A percentile compares a stretch with the other conserved stretches of the same genome.
Evolutionary conservation across 2,797 vertebrate species (phyloP).

Genomic region (Sebastes paucispinis): DNA sequence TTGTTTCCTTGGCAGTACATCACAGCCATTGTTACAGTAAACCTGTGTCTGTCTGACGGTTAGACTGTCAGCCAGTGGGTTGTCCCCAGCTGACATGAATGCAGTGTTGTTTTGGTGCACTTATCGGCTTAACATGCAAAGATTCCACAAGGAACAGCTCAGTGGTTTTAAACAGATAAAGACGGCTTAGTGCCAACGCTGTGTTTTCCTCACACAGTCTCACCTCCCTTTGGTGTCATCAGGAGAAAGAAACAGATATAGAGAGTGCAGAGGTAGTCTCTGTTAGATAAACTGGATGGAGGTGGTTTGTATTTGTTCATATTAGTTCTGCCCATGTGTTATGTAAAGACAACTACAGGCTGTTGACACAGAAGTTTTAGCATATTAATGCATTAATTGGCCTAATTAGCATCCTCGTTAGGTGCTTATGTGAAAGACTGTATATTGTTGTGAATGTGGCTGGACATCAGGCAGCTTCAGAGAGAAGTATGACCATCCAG

Average conservation of each 20-base stretch:
- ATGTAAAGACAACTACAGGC: neutral
- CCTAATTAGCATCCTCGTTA: neutral
- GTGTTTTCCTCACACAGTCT: slow-evolving; percentile 38
- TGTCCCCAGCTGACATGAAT: slow-evolving; percentile 21
- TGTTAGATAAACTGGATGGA: neutral
- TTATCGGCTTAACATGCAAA: slow-evolving; percentile 69
- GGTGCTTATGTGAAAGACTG: neutral
- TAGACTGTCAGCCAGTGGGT: slow-evolving; percentile 24
- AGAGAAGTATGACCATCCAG: neutral
- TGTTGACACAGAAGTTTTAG: neutral
- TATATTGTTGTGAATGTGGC: neutral
- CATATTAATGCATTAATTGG: slow-evolving; percentile 1
- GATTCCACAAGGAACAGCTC: slow-evolving; percentile 69
- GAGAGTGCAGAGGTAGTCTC: neutral
- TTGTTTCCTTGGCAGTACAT: slow-evolving; percentile 38
- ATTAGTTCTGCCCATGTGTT: neutral
- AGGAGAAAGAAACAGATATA: slow-evolving; percentile 4
- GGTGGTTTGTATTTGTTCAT: neutral
- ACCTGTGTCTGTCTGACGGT: slow-evolving; percentile 12
- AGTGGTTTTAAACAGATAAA: slow-evolving; percentile 69
- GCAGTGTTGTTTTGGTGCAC: slow-evolving; percentile 59
- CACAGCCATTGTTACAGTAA: slow-evolving; percentile 23
- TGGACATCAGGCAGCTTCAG: neutral
- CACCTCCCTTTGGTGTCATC: slow-evolving; percentile 29
- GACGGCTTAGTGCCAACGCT: slow-evolving; percentile 55